These are phyloP conservation scores for Masnerella sp. DNA, from an alignment of 2,888 invertebrate species.

Conservation along the genomic window DNA sequence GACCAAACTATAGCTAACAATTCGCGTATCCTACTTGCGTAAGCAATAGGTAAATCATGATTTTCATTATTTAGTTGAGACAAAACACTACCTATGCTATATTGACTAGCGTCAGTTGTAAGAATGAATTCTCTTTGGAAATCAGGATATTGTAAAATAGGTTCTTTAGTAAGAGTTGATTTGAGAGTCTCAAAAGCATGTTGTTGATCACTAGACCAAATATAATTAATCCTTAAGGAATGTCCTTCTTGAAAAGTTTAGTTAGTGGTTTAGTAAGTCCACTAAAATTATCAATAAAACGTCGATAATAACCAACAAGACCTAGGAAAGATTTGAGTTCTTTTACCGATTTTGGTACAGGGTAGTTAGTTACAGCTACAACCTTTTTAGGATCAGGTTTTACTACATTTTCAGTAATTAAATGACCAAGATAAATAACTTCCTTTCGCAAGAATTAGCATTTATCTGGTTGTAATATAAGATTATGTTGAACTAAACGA, in stretches of 20 bases:
- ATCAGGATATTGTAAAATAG: constrained; percentile 1
- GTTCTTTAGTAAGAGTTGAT: neutral
- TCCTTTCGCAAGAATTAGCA: constrained; percentile 65
- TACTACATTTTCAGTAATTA: constrained; percentile 65
- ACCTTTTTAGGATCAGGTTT: constrained; percentile 10
- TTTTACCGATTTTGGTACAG: neutral
- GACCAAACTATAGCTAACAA: neutral
- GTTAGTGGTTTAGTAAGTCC: neutral
- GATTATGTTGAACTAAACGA: constrained; percentile 46
- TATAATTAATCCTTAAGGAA: neutral
- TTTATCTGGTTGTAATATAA: constrained; percentile 61
- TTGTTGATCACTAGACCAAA: neutral
- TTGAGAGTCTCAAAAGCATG: neutral
- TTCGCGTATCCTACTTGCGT: constrained; percentile 15
- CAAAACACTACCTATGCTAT: neutral
- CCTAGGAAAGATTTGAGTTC: constrained; percentile 9
- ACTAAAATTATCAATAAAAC: constrained; percentile 7
- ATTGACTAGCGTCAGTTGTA: neutral
- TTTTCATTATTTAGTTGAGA: neutral
- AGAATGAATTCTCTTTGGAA: neutral
- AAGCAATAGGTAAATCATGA: constrained; percentile 7
- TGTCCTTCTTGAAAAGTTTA: neutral
- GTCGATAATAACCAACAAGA: neutral
- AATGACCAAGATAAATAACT: constrained; percentile 64
- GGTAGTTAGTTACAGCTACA: neutral